Evolutionary conservation across 2,113 vertebrate genomes (phyloP).

Genomic region (Eptesicus fuscus): DNA sequence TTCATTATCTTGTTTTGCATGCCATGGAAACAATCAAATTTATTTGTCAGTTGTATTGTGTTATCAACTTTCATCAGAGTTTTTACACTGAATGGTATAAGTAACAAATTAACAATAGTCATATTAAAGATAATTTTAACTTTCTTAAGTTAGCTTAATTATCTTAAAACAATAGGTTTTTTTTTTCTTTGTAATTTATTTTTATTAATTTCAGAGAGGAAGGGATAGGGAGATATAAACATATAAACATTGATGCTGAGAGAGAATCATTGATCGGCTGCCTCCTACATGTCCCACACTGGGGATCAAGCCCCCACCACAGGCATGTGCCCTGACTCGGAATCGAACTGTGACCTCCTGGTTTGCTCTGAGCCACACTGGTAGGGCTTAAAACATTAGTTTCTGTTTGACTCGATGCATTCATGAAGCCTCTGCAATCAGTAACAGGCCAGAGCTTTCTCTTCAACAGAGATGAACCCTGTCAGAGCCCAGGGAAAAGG

Average conservation of each 20-base stretch:
- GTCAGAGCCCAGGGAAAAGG: not conserved
- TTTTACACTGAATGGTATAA: not conserved
- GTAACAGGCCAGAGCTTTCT: not conserved
- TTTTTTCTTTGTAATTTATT: not conserved
- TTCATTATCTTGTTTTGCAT: not conserved
- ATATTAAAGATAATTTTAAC: not conserved
- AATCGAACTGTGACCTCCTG: too few relatives aligned
- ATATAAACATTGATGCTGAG: too few relatives aligned
- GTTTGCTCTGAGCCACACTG: too few relatives aligned
- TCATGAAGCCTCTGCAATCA: not conserved
- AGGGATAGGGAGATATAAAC: too few relatives aligned
- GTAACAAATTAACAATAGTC: not conserved
- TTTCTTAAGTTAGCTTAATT: not conserved
- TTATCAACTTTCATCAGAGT: not conserved
- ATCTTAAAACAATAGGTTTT: not conserved
- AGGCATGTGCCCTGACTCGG: too few relatives aligned
- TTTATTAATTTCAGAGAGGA: too few relatives aligned
- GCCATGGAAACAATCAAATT: not conserved
- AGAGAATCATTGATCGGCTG: too few relatives aligned
- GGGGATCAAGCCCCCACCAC: too few relatives aligned
- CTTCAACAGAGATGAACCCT: not conserved
- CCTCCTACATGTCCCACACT: too few relatives aligned
- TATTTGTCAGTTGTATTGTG: not conserved
- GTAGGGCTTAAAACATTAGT: not conserved
- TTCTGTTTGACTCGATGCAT: not conserved